phyloP scores from a whole-genome alignment of 2,888 invertebrate species.

The Drosophila borealis region DNA sequence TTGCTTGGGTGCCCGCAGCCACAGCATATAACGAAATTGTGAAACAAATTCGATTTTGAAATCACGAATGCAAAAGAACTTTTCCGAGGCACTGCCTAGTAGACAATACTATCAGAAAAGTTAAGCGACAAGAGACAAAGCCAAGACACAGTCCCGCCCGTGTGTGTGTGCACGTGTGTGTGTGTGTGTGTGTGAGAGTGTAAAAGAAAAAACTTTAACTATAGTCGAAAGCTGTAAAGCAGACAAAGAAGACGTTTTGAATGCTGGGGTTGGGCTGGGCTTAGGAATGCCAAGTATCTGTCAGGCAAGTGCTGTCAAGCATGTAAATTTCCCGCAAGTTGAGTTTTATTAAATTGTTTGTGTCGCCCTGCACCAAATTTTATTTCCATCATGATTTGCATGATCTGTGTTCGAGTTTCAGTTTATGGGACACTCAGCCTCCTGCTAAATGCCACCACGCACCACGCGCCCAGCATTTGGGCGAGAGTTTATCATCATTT shows the following conservation, averaged over 20 bases:
- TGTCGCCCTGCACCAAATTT: slow-evolving; percentile 65
- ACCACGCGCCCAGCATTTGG: slow-evolving; percentile 15
- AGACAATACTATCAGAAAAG: slow-evolving; percentile 59
- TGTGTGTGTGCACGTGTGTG: slow-evolving; percentile 24
- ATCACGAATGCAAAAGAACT: slow-evolving; percentile 40
- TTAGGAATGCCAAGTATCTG: slow-evolving; percentile 55
- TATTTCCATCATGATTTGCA: slow-evolving; percentile 77
- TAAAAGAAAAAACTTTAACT: slow-evolving; percentile 54
- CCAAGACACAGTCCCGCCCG: slow-evolving; percentile 6
- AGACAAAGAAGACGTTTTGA: slow-evolving; percentile 72
- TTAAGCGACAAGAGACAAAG: slow-evolving; percentile 50
- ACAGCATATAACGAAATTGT: slow-evolving; percentile 37
- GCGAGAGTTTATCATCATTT: slow-evolving; percentile 43
- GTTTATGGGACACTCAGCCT: slow-evolving; percentile 22
- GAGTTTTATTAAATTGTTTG: slow-evolving; percentile 81
- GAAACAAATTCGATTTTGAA: slow-evolving; percentile 69
- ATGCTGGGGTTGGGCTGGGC: slow-evolving; percentile 2
- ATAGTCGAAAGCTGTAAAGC: slow-evolving; percentile 26
- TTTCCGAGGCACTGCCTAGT: slow-evolving; percentile 11
- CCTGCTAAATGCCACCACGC: slow-evolving; percentile 38
- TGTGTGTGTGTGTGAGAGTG: slow-evolving; percentile 19
- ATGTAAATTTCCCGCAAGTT: slow-evolving; percentile 75
- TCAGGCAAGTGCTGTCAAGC: slow-evolving; percentile 55
- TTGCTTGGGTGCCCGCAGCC: slow-evolving; percentile 13
- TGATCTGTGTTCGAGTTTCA: slow-evolving; percentile 48